phyloP scores from a whole-genome alignment of 2,797 vertebrate species.

The Spheniscus humboldti region DNA sequence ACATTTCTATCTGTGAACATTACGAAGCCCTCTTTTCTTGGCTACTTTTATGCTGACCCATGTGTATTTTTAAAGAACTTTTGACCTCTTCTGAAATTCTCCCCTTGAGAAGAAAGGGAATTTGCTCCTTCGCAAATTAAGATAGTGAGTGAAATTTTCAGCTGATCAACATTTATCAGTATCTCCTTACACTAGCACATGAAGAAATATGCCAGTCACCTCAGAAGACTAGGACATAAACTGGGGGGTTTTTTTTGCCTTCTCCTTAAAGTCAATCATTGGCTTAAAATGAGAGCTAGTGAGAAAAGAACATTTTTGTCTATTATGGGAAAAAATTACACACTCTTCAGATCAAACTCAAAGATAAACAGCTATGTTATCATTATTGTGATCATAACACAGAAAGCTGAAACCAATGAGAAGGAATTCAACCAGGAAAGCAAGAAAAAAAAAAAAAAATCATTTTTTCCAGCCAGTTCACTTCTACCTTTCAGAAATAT shows the following conservation, averaged over 20 bases:
- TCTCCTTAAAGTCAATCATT: not conserved
- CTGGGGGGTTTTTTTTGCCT: not conserved
- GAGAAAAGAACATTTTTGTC: not conserved
- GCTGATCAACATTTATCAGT: not conserved
- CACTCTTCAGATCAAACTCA: not conserved
- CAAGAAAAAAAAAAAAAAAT: not conserved
- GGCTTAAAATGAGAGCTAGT: not conserved
- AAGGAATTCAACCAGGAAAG: not conserved
- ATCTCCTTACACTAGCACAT: not conserved
- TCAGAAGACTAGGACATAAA: not conserved
- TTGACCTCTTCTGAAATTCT: not conserved
- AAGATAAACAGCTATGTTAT: not conserved
- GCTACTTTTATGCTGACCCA: not conserved
- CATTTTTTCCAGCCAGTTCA: not conserved
- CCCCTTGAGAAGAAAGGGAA: not conserved
- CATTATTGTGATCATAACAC: not conserved
- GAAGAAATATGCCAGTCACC: not conserved
- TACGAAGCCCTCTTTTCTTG: not conserved
- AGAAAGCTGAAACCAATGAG: not conserved
- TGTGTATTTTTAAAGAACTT: not conserved
- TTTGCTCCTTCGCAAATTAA: not conserved
- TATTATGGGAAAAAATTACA: not conserved
- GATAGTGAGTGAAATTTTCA: not conserved
- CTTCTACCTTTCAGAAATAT: not conserved
- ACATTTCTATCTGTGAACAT: not conserved